Evolutionary conservation across 2,888 invertebrate genomes (phyloP), one percentile per base, ranked within the genome.

Genomic region (Nemurella pictetii): DNA sequence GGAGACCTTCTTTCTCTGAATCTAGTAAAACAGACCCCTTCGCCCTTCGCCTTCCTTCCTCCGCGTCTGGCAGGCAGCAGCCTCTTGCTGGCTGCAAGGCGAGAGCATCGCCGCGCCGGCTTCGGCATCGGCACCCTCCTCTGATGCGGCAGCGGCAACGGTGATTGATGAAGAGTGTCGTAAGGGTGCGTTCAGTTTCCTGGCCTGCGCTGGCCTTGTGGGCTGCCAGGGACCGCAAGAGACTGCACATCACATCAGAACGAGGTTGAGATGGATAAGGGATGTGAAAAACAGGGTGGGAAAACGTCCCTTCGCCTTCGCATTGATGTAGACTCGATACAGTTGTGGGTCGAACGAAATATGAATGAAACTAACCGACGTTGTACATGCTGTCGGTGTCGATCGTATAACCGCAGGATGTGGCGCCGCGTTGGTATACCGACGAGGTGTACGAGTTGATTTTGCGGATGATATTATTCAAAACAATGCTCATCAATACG

Each of bases 91-190:
- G n/a, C n/a, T n/a, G n/a, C n/a, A n/a, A n/a, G n/a, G n/a, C n/a
- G n/a, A n/a, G n/a, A n/a, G n/a, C n/a, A n/a, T n/a, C 20, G 55
- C 12, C 9, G 55, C 55, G 12, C 1, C 55, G 9, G 55, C 55
- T 20, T 2, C 5, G 27, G 27, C 30, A 32, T 36, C 80, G 26
- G 29, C 80, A 26, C 80, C 80, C 80, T 80, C 32, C 32, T 81
- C 36, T 26, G 80, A 32, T 2, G 29, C 30, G 3, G 26, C 27
- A 75, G 29, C 74, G 12, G n/a, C n/a, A n/a, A n/a, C 12, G 55
- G 82, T 82, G 82, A 82, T 82, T 82, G 82, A 82, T 82, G 82
- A 27, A 55, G 72, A 82, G 55, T 27, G 55, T 55, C 82, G 82
- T 72, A 27, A 26, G 55, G 82, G 80, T 80, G 32, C 75, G 25